Base-by-base conservation (phyloP, 2,888 invertebrate species). In the Rhingia campestris region DNA sequence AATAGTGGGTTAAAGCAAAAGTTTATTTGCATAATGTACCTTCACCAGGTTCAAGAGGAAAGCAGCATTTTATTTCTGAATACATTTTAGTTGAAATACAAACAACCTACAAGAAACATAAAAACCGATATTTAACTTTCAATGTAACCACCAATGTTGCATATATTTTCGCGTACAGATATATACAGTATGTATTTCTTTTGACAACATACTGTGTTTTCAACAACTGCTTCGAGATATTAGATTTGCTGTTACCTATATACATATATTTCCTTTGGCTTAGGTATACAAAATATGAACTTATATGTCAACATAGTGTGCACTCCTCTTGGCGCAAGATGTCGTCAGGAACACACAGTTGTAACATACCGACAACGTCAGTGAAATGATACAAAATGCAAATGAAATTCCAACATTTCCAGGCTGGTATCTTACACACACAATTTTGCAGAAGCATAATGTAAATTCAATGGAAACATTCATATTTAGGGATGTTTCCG, bases 11-110 rank as follows among this genome's bases (percentile, higher is more conserved):
- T 64, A 43, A 37, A 58, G 45, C 22, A 7, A 43, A 58, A 79
- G 43, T 41, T 53, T 58, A 79, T 79, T 79, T 73, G 59, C 79
- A 79, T 79, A 79, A 79, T 73, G 66, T 41, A 45, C 43, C 35
- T 79, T 35, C 45, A 32, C 12, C 53, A 45, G 39, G 53, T 59
- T 45, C 37, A 53, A 59, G 53, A 39, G 45, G 58, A 66, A 51
- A 51, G 53, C 63, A 63, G 37, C 59, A 66, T 79, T 73, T 73
- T 53, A 53, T 73, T 77, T 51, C n/a, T 58, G 77, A 77, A 77
- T 77, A 77, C 64, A 72, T 64, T 79, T 66, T 22, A 22, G 7
- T 59, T 41, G 5, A 6, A 70, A 70, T 12, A 70, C 41, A 12
- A 56, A 43, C 7, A 49, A 64, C 49, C 59, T 45, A 67, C n/a